Evolutionary conservation across 2,797 vertebrate genomes (phyloP), one percentile per base, ranked within the genome.

Genomic region (Tenualosa thibaudeaui): DNA sequence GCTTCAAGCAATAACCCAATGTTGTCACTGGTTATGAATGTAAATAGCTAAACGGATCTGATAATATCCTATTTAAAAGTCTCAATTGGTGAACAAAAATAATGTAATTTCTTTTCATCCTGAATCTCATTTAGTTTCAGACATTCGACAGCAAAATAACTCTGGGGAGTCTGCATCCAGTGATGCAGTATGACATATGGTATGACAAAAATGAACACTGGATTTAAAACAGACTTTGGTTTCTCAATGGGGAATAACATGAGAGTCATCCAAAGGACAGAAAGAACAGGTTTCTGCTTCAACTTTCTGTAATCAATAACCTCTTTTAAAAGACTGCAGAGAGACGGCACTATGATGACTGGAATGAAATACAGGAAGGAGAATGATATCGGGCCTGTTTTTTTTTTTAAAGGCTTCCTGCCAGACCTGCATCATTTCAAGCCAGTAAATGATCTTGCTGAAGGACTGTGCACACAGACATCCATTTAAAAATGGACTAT

Each of bases 11-110:
- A 0, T 78, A 78, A 78, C 43, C 37, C 71, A 78, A 19, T 40
- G 40, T 71, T 71, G 65, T 71, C 31, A 15, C 26, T 13, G 65
- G 26, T 71, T 71, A 78, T 78, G 19, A 78, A 78, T 78, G 37
- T 9, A 78, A 43, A 46, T 78, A 8, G 46, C 40, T 43, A 43
- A 43, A 43, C 15, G 22, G 17, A 78, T 78, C 71, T 22, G 43
- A 46, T 78, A 46, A 43, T 78, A 22, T 46, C 13, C 40, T 22
- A 78, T 46, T 19, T 37, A 4, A n/a, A 46, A 46, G 19, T 43
- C 13, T 2, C 37, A 78, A 46, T 22, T 46, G 71, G 37, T 19
- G 26, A 19, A 78, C 15, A 46, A 40, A 37, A 78, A 46, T 22
- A 2, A 78, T 19, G 71, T 22, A 1, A 46, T 37, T 37, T 40